Base-by-base conservation (phyloP, 2,888 invertebrate species). In the Teleogryllus oceanicus region DNA sequence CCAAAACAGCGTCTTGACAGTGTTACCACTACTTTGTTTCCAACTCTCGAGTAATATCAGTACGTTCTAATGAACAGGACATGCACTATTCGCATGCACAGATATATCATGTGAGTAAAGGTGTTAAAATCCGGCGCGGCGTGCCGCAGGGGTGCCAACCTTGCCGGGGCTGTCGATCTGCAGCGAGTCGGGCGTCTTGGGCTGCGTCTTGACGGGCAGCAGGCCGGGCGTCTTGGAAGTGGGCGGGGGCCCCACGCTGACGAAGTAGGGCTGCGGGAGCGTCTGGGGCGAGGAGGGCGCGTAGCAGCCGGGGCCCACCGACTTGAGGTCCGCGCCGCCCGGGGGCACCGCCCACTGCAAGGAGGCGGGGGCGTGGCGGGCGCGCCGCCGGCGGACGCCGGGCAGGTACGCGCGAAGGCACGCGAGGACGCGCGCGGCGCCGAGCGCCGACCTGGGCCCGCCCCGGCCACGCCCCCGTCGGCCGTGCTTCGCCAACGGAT, bases 161-260 rank as follows among this genome's bases (percentile, higher is more conserved):
- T 12, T 81, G 79, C 37, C 79, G 82, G n/a, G 79, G 80, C 37
- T 80, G 80, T 79, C 84, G 84, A 82, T 83, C 78, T 77, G 75
- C 79, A 37, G 51, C 77, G 79, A 20, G 79, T 88, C 87, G 1
- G 87, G 85, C 2, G 89, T 89, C 85, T 90, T 90, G 10, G 91
- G 89, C 16, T 77, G 77, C 49, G 77, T 2, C 89, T 88, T 16
- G 85, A 85, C 84, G 85, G 87, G 11, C 87, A 85, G 78, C 85
- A 83, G 20, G 24, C 77, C 77, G 11, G 77, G 51, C 77, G 62
- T 62, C n/a, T 62, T 62, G 13, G 62, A 62, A 4, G 62, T 62
- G 16, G 62, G 62, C n/a, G 62, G 62, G n/a, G 62, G 62, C 13
- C 82, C 81, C 24, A 76, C 75, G n/a, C 78, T 76, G 3, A 49